These are phyloP conservation scores for Vespertilio murinus DNA, from an alignment of 2,797 vertebrate genomes.

Conservation along the genomic window DNA sequence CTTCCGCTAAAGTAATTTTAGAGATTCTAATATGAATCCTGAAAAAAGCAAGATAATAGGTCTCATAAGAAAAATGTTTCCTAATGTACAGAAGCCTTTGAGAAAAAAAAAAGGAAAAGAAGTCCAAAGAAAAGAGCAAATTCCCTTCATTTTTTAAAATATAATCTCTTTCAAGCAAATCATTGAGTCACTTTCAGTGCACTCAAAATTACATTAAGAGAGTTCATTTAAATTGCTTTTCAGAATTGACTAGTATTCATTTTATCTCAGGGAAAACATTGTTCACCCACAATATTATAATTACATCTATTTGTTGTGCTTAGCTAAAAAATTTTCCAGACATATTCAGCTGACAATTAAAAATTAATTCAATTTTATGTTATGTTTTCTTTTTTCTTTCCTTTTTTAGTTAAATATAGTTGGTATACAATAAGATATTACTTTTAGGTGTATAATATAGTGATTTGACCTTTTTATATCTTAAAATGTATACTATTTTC, in stretches of 20 bases:
- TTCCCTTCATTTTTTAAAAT: not conserved
- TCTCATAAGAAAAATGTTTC: not conserved
- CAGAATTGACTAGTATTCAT: conserved; percentile 12
- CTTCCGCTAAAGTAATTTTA: conserved; percentile 54
- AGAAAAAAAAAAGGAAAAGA: not conserved
- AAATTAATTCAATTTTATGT: conserved; percentile 21
- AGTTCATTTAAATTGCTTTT: conserved; percentile 44
- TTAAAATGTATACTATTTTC: not conserved
- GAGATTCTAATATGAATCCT: not conserved
- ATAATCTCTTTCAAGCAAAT: not conserved
- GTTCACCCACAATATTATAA: conserved; percentile 22
- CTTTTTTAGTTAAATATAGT: not conserved
- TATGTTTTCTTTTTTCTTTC: not conserved
- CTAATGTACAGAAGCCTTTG: not conserved
- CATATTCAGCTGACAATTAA: not conserved
- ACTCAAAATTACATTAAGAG: not conserved
- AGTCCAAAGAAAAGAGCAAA: not conserved
- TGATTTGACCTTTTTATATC: not conserved
- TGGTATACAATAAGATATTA: not conserved
- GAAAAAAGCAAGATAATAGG: not conserved
- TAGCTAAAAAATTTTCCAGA: conserved; percentile 35
- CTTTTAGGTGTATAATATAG: not conserved
- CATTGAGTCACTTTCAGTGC: not conserved
- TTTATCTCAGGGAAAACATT: conserved; percentile 42
- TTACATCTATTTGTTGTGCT: conserved; percentile 30